Evolutionary conservation across 2,888 invertebrate species (phyloP), one percentile per base, ranked within the genome.

Genomic region (Alcis repandata): DNA sequence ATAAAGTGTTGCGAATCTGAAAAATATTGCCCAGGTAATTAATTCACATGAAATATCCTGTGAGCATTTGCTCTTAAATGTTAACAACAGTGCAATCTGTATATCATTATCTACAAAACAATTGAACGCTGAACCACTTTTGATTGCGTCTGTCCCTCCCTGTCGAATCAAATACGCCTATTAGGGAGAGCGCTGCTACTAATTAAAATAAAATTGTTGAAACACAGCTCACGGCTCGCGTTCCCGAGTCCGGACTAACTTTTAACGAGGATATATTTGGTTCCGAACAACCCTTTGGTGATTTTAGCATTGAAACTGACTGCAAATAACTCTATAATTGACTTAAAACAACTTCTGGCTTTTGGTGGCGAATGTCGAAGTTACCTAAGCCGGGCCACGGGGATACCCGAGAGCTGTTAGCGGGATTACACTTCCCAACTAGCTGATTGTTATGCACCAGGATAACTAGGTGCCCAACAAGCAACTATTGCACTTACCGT

Each of bases 251-350:
- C 85, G 82, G 90, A 82, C 90, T 86, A 93, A 92, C 91, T 93
- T 92, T 93, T 93, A 93, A 93, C 92, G 93, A 92, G 92, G 90
- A 92, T 92, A 89, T 92, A 91, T 92, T 92, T 90, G 91, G 89
- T 90, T 92, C 90, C 88, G 84, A 88, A 88, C 88, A 87, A 91
- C 92, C 92, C 92, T 91, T 93, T 92, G 90, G 90, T 91, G 88
- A 92, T 90, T 92, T 90, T 86, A 88, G 90, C 88, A 91, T 91
- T 86, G 90, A 91, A 87, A 90, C 90, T 86, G 87, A 85, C 90
- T 90, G 90, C 89, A 90, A 93, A 93, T 92, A 93, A 91, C 90
- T 90, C 87, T 79, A 83, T 92, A 92, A 92, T 92, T 92, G 90
- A 91, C 92, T 91, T 89, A 87, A 91, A 92, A 91, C 89, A 91